Conservation (phyloP, 1,140 invertebrate species). For the Leptopilina boulardi region DNA sequence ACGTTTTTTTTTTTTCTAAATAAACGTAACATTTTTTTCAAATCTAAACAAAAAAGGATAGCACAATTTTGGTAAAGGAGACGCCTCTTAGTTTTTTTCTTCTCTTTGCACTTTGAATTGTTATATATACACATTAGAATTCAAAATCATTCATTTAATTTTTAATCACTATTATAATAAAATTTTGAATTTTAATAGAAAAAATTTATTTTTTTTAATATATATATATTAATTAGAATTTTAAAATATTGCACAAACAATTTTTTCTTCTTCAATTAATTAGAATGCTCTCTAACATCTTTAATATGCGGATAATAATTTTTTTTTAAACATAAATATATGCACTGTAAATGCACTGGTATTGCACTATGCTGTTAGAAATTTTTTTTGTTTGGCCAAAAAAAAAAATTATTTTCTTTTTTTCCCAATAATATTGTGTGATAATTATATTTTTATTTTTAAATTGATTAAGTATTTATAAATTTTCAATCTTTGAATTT, state of each 20-base stretch:
- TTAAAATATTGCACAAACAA: no score
- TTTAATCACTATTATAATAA: no score
- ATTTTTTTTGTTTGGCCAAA: neutral
- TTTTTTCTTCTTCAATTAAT: neutral
- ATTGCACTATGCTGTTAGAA: constrained; percentile 1
- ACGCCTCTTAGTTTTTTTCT: neutral
- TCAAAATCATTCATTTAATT: no score
- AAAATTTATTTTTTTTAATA: no score
- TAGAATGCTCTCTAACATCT: neutral
- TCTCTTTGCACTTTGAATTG: neutral
- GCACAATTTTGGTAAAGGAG: neutral
- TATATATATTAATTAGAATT: no score
- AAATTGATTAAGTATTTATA: no score
- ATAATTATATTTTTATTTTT: no score
- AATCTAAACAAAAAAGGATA: neutral
- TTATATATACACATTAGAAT: no score
- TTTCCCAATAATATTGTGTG: no score
- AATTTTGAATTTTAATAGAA: no score
- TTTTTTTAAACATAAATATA: neutral
- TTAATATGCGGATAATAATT: neutral
- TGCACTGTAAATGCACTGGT: constrained; percentile 26
- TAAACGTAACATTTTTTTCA: constrained; percentile 28
- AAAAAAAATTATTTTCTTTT: neutral
- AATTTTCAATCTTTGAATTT: no score
- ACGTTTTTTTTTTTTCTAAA: constrained; percentile 45